Base-by-base conservation (phyloP, 2,888 invertebrate species). In the Scelioninae gen. 2 region DNA sequence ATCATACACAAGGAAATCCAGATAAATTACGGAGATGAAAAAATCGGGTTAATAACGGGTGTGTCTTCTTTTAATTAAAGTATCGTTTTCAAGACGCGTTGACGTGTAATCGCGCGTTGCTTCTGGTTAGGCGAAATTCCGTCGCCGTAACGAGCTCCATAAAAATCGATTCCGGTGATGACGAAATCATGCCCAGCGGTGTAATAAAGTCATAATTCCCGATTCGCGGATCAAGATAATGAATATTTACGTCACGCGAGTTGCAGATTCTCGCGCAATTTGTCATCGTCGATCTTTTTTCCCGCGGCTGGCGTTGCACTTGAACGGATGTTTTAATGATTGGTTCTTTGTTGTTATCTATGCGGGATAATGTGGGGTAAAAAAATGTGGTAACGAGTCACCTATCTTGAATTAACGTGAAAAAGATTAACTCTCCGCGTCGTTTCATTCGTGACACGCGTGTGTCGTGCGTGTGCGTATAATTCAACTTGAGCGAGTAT, bases 171-270 rank as follows among this genome's bases (percentile, higher is more conserved):
- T n/a, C n/a, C n/a, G n/a, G n/a, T n/a, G n/a, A n/a, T n/a, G n/a
- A n/a, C 64, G 22, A 53, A 64, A 64, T n/a, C n/a, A 52, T 58
- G 39, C 39, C 45, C 39, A 53, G 11, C 48, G 13, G 22, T 15
- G 39, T 74, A 70, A 74, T 71, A 63, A 67, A 74, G 65, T 67
- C 58, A 48, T 74, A 61, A 71, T 68, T 74, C 53, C 28, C 37
- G 65, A 61, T 53, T 25, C 48, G 50, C 18, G 65, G 53, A 67
- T 70, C 61, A 45, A 63, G 70, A 63, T 74, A 67, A 70, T 43
- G 67, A 50, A 52, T 68, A 37, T 63, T 67, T 64, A 53, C 58
- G 71, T 64, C 70, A 74, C 68, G 74, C 74, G 57, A 74, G 45
- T 74, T 63, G 71, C 58, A 52, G 70, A 67, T 74, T 60, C 48